Percentiles rank a stretch among this genome's conserved stretches.
These are phyloP conservation scores for Calephelis nemesis DNA, from an alignment of 1,140 invertebrate species.

Conservation along the genomic window DNA sequence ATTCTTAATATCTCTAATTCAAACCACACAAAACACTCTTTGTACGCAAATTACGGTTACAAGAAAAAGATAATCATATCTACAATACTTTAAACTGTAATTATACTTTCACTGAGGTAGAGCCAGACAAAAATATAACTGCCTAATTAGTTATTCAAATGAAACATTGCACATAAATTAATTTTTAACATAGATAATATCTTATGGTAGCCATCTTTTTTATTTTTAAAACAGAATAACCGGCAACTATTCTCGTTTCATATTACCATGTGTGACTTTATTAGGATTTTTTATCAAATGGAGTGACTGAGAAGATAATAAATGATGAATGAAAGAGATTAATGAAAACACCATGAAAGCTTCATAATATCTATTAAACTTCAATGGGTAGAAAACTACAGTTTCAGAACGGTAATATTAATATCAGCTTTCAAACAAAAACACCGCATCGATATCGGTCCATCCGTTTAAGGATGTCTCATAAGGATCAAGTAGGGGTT, in stretches of 20 bases:
- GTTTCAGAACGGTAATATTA: too few relatives aligned
- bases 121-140: slow-evolving; percentile 4
- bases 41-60: slow-evolving; percentile 5
- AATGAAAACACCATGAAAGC: background rate
- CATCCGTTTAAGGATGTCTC: too few relatives aligned
- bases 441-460: too few relatives aligned
- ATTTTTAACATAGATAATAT: background rate
- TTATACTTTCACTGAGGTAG: slow-evolving; percentile 4
- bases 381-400: too few relatives aligned
- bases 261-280: background rate
- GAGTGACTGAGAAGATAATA: background rate
- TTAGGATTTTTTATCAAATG: too few relatives aligned
- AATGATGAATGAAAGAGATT: background rate
- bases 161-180: slow-evolving; percentile 3
- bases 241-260: background rate
- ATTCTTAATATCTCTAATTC: too few relatives aligned
- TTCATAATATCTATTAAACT: too few relatives aligned
- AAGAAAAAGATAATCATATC: background rate
- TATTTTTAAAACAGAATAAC: background rate
- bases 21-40: background rate
- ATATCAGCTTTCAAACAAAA: too few relatives aligned
- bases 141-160: slow-evolving; percentile 4
- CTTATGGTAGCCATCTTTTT: slow-evolving; percentile 2
- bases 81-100: background rate
- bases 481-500: too few relatives aligned